A percentile compares a stretch with the other conserved stretches of the same genome.
phyloP scores from a whole-genome alignment of 2,888 invertebrate species.

The Chaitophorus viminalis region DNA sequence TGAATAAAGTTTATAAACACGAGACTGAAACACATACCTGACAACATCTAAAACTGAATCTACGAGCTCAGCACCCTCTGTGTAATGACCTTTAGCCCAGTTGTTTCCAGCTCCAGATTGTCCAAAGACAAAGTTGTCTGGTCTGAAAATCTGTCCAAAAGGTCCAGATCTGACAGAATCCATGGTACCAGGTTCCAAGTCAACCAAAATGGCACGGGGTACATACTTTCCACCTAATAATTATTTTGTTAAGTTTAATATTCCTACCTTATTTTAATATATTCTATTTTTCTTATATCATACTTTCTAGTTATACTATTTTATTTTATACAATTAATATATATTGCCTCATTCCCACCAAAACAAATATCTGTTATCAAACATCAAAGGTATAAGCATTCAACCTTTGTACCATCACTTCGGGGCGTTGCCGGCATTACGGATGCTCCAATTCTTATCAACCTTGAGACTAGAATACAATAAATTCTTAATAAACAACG shows the following conservation, averaged over 20 bases:
- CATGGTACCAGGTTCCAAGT: constrained; percentile 91
- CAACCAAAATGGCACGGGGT: constrained; percentile 85
- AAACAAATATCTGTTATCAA: too few relatives aligned
- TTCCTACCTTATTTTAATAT: not conserved
- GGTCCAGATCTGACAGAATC: constrained; percentile 84
- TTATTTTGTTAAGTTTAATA: not conserved
- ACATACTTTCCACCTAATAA: constrained; percentile 76
- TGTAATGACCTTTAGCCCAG: constrained; percentile 73
- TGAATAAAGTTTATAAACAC: not conserved
- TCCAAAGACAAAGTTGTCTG: constrained; percentile 88
- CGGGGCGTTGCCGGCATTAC: too few relatives aligned
- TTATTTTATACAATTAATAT: too few relatives aligned
- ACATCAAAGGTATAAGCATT: too few relatives aligned
- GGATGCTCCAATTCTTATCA: too few relatives aligned
- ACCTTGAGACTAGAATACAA: too few relatives aligned
- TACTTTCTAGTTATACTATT: too few relatives aligned
- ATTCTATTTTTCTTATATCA: too few relatives aligned
- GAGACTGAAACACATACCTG: constrained; percentile 66
- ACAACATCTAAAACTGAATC: constrained; percentile 70
- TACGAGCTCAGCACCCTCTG: constrained; percentile 73
- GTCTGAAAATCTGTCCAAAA: constrained; percentile 84
- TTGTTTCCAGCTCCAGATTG: constrained; percentile 79
- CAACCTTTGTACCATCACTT: too few relatives aligned
- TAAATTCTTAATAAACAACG: too few relatives aligned
- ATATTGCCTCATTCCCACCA: too few relatives aligned